phyloP scores from a whole-genome alignment of 2,113 vertebrate species.

The Epinephelus moara region DNA sequence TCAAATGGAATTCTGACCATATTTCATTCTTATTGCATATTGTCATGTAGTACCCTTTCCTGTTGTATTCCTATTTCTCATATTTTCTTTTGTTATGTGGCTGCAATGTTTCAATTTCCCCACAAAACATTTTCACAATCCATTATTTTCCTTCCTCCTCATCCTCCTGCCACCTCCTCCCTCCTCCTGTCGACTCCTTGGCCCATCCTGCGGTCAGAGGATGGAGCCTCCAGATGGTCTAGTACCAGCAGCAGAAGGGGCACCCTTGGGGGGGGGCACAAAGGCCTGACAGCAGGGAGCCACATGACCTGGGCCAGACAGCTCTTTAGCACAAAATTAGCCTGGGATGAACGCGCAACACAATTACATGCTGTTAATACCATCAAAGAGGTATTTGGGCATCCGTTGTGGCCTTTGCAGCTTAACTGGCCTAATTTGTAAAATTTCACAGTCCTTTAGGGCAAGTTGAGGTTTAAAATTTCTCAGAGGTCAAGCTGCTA shows the following conservation, averaged over 20 bases:
- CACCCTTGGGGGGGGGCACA: constrained; percentile 49
- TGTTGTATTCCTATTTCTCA: not conserved
- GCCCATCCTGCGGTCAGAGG: constrained; percentile 13
- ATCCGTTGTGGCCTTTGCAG: constrained; percentile 21
- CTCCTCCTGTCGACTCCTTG: constrained; percentile 10
- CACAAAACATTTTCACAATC: not conserved
- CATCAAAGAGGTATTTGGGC: constrained; percentile 43
- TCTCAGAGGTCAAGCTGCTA: not conserved
- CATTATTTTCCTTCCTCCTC: not conserved
- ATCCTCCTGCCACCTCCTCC: not conserved
- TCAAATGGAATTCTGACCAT: not conserved
- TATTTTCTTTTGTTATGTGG: not conserved
- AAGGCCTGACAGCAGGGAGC: constrained; percentile 56
- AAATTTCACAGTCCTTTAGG: not conserved
- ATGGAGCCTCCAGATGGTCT: constrained; percentile 67
- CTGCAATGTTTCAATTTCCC: not conserved
- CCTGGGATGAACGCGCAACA: constrained; percentile 46
- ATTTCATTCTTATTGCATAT: not conserved
- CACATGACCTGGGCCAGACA: constrained; percentile 36
- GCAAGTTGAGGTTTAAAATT: not conserved
- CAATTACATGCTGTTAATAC: constrained; percentile 56
- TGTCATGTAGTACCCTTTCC: not conserved
- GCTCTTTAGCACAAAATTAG: constrained; percentile 70
- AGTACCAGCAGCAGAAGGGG: constrained; percentile 63
- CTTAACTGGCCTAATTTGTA: not conserved